These are phyloP conservation scores for Tachycineta bicolor DNA, from an alignment of 2,113 vertebrate genomes.

Conservation along the genomic window DNA sequence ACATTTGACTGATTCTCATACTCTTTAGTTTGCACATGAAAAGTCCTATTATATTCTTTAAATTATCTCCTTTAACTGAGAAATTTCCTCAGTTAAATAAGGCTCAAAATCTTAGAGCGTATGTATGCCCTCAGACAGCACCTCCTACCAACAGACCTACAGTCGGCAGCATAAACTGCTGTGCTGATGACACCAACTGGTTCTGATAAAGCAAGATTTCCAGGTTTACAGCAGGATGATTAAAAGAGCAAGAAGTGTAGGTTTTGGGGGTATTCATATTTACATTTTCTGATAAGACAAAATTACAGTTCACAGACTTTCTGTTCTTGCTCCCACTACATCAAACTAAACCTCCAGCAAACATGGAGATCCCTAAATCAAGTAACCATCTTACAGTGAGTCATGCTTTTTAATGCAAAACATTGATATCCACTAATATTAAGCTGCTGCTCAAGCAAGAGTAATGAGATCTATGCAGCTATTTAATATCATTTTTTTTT, in stretches of 20 bases:
- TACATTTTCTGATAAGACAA: neutral
- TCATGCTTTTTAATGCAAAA: neutral
- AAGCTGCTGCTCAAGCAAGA: neutral
- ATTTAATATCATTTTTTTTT: neutral
- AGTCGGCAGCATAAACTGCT: neutral
- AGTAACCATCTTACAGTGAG: neutral
- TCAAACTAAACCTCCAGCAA: neutral
- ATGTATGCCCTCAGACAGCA: neutral
- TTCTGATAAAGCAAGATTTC: neutral
- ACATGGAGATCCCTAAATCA: neutral
- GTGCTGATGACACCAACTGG: neutral
- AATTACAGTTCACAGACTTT: neutral
- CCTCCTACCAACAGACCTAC: neutral
- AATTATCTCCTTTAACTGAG: neutral
- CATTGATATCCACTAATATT: neutral
- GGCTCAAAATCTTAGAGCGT: neutral
- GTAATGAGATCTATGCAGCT: neutral
- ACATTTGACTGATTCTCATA: neutral
- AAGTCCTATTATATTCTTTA: neutral
- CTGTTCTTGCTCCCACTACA: neutral
- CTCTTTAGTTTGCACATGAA: neutral
- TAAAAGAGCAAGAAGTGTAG: neutral
- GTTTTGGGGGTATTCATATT: neutral
- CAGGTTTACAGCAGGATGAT: neutral
- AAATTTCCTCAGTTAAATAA: neutral